Evolutionary conservation across 2,888 invertebrate species (phyloP), one percentile per base, ranked within the genome.

Genomic region (Tetragnatha montana): DNA sequence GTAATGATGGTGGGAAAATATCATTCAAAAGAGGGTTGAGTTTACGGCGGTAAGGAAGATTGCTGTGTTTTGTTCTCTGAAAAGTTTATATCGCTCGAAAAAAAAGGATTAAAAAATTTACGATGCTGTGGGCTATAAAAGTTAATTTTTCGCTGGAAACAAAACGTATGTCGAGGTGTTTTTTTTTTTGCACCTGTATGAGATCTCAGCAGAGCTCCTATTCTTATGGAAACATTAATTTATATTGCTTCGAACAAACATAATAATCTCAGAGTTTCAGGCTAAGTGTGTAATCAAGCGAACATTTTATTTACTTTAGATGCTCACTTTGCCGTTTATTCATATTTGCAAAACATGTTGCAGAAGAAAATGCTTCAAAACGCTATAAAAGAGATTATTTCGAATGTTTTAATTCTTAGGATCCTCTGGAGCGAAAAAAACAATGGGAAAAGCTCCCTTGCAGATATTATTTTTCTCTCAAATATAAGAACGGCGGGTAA

Each of bases 51-150:
- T 60, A n/a, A 6, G 3, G 60, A 10, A 60, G 60, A 60, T 60
- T 60, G 10, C 12, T 8, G 60, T 60, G 60, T 60, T 60, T 60
- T 60, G 60, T 60, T 10, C 17, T 10, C 60, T 17, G 12, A 14
- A 60, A 60, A 17, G 60, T 60, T 60, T 17, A n/a, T 3, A 51
- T 22, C 8, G 21, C 12, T 51, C n/a, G 10, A 60, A 69, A 35
- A 69, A 74, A 51, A n/a, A 22, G 19, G 73, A 50, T 21, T 22
- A 81, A 81, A 14, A 81, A 81, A 49, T 50, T 74, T 73, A 82
- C n/a, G 60, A 51, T 10, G 51, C 35, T 82, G 35, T 74, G 60
- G 35, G 60, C 60, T 60, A 60, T 60, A 60, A 60, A 60, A 60
- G 60, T 60, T 60, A 60, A 60, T 60, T 60, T 60, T 60, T 60